Base-by-base conservation (phyloP, 2,797 vertebrate genomes). In the Tadarida brasiliensis region DNA sequence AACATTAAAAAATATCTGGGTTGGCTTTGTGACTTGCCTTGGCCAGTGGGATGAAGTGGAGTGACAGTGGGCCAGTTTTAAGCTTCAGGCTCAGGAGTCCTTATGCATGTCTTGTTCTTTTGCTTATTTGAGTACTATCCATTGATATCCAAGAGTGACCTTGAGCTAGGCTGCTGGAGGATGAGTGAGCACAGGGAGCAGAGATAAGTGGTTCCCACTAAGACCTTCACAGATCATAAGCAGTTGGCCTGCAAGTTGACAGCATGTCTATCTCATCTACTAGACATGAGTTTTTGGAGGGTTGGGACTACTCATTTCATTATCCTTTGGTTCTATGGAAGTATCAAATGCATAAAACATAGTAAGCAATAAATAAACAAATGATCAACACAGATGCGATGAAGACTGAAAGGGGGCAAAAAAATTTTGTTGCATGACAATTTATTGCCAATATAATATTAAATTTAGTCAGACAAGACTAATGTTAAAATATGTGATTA, bases 401-500 rank as follows among this genome's bases (percentile, higher is more conserved):
- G 24, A 83, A 96, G 51, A 85, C 26, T 28, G 91, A 96, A 87
- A 77, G 44, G 76, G 80, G 9, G 9, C 33, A 93, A 82, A 96
- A 94, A 70, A 16, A 93, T 85, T 11, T 73, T 94, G n/a, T 86
- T 94, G 70, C 6, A 88, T 63, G 30, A 70, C 24, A 95, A 85
- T 39, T 92, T 91, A 78, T 94, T 96, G 47, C 44, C n/a, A 84
- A 57, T 80, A 10, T 90, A 80, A 87, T 11, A 87, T 90, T 94
- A 76, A 71, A 20, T 97, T 95, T 92, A 83, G 16, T 54, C 93
- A 47, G 16, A 49, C 44, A 87, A 84, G 96, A 93, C 19, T 78
- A 89, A 88, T 95, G n/a, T n/a, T 71, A 74, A 82, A 96, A 70
- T 91, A 91, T 95, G 47, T 95, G 33, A 93, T 87, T 95, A 78